A percentile compares a stretch with the other conserved stretches of the same genome.
Conservation (phyloP, 1,140 invertebrate genomes). For the Matsumurasca onukii region DNA sequence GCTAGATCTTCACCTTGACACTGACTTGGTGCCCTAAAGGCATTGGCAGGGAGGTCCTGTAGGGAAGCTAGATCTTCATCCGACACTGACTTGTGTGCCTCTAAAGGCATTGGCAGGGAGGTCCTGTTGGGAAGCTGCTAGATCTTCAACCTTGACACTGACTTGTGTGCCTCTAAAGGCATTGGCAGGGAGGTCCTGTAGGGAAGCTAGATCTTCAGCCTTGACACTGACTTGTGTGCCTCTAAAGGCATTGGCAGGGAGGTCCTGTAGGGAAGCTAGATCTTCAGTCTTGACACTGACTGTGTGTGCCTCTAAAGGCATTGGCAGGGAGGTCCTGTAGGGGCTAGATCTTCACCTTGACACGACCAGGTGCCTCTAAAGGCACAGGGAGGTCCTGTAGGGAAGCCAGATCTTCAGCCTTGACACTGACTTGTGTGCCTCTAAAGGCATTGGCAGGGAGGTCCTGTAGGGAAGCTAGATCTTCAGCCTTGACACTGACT, state of each 20-base stretch:
- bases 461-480: not conserved
- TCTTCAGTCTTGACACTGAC: too few relatives aligned
- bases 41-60: too few relatives aligned
- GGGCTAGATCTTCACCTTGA: not conserved
- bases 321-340: not conserved
- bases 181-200: not conserved
- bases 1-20: too few relatives aligned
- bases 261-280: not conserved
- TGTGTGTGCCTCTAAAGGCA: too few relatives aligned
- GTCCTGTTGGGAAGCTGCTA: too few relatives aligned
- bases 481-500: too few relatives aligned
- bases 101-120: too few relatives aligned
- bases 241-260: not conserved
- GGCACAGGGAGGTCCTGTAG: not conserved
- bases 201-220: not conserved
- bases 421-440: not conserved
- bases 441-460: not conserved
- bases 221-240: not conserved
- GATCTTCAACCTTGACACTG: too few relatives aligned
- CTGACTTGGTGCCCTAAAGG: too few relatives aligned
- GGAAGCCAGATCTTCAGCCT: not conserved
- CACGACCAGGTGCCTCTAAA: not conserved
- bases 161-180: not conserved
- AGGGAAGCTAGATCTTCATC: too few relatives aligned
- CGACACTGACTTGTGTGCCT: too few relatives aligned